Conservation (phyloP, 1,140 invertebrate species). For the Ceratina calcarata region DNA sequence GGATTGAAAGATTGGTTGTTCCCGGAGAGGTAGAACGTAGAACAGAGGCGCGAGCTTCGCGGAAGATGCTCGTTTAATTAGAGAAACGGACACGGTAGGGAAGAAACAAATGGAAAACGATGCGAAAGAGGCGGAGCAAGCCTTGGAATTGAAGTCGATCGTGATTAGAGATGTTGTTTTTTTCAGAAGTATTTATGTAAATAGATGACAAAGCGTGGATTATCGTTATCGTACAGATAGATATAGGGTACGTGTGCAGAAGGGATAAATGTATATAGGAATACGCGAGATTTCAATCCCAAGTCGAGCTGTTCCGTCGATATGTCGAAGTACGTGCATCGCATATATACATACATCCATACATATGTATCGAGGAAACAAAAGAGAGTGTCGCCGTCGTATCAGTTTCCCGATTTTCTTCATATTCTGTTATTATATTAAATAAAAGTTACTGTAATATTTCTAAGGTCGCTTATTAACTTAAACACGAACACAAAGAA, state of each 20-base stretch:
- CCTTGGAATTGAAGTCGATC: slow-evolving; percentile 19
- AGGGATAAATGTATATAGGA: slow-evolving; percentile 1
- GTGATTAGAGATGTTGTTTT: slow-evolving; percentile 12
- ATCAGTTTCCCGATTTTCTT: slow-evolving; percentile 33
- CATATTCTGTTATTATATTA: slow-evolving; percentile 71
- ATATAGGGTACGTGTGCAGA: background rate
- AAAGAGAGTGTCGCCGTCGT: slow-evolving; percentile 40
- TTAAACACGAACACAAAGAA: background rate
- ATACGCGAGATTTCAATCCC: slow-evolving; percentile 41
- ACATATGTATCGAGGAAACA: background rate
- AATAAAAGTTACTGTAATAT: slow-evolving; percentile 73
- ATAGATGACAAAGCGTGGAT: slow-evolving; percentile 12
- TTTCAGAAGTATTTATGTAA: slow-evolving; percentile 33
- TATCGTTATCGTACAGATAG: slow-evolving; percentile 16
- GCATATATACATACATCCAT: no score
- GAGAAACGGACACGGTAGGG: background rate
- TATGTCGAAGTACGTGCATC: background rate
- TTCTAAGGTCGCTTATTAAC: slow-evolving; percentile 49
- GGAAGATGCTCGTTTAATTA: background rate
- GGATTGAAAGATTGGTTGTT: background rate
- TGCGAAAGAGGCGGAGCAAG: background rate
- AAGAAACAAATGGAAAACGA: background rate
- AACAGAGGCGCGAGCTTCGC: background rate
- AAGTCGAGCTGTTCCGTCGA: slow-evolving; percentile 49
- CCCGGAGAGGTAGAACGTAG: background rate